Base-by-base conservation (phyloP, 2,113 vertebrate species). In the Chamaetylas fuelleborni region DNA sequence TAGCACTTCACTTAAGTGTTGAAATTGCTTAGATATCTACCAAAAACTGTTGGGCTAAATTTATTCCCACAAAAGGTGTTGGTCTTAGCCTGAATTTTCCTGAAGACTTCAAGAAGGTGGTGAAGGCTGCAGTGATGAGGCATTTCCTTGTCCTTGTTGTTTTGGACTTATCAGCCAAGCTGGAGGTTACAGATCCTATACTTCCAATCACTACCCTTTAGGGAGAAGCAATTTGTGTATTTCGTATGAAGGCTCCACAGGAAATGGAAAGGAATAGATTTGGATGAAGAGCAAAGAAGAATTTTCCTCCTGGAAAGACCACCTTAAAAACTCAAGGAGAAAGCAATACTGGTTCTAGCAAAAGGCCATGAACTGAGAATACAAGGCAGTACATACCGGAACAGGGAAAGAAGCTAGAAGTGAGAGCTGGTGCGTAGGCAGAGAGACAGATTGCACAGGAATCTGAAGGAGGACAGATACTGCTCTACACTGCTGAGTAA, bases 391-490 rank as follows among this genome's bases (percentile, higher is more conserved):
- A 80, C 67, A 62, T 64, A 50, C 36, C 70, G n/a, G 9, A 85
- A 88, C 12, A 43, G 26, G 18, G 48, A 81, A 94, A 86, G 40
- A 81, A 92, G 60, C 64, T 84, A 51, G 60, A 92, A 83, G 45
- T 5, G 23, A 77, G 79, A 93, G 58, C 34, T 94, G 62, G 50
- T 83, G 71, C 36, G 90, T 97, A 77, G 86, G 90, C 66, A 86
- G 90, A 73, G n/a, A 84, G 24, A 92, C 86, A 95, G 93, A 93
- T 93, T 92, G 92, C 22, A 51, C 60, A 76, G 20, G 48, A 54
- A 94, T 89, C 69, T 71, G 92, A 91, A 93, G 65, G 89, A 95
- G 72, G 61, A 84, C 65, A 94, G 65, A 91, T 60, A 95, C 43
- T 66, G 51, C 64, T 81, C 78, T 64, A 79, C 10, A 29, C 14